Base-by-base conservation (phyloP, 2,797 vertebrate genomes). In the Xiphorhynchus erythropygius region DNA sequence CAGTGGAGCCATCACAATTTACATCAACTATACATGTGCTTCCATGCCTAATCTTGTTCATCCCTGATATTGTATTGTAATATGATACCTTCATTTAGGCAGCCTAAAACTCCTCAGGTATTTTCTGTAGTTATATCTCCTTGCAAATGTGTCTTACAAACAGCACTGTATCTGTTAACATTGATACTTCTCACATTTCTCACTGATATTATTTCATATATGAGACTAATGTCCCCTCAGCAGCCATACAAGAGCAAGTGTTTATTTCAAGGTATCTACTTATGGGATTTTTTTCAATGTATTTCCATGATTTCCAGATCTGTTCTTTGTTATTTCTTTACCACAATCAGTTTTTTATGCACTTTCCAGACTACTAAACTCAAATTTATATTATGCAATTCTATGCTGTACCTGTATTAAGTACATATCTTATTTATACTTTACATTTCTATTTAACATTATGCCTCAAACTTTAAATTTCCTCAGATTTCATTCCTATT, bases 11-110 rank as follows among this genome's bases (percentile, higher is more conserved):
- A 23, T 30, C 60, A 25, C 23, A 35, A 10, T 47, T 55, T 74
- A 28, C 24, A 16, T 16, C 4, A 44, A 15, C 60, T 27, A 13
- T 30, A 33, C 19, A 15, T 59, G 30, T 84, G 6, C 53, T 71
- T 15, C 60, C 18, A 1, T 25, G 21, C 28, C 39, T 50, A 3
- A 33, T 18, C 60, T 74, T 0, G 0, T 59, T 42, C 19, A 35
- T 49, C 37, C n/a, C 44, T 68, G 33, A 17, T 77, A 2, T 16
- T 67, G 25, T 32, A 37, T 17, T 74, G 76, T 49, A 67, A 22
- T 11, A 49, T 4, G 11, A 27, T 46, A 30, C 69, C 41, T 90
- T 64, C 46, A 27, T 42, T 70, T 17, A 62, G 24, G 30, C 42
- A 15, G 13, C 47, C 30, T 18, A 22, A 87, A 82, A 60, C 13